Base-by-base conservation (phyloP, 2,888 invertebrate species). In the Mythimna albipuncta region DNA sequence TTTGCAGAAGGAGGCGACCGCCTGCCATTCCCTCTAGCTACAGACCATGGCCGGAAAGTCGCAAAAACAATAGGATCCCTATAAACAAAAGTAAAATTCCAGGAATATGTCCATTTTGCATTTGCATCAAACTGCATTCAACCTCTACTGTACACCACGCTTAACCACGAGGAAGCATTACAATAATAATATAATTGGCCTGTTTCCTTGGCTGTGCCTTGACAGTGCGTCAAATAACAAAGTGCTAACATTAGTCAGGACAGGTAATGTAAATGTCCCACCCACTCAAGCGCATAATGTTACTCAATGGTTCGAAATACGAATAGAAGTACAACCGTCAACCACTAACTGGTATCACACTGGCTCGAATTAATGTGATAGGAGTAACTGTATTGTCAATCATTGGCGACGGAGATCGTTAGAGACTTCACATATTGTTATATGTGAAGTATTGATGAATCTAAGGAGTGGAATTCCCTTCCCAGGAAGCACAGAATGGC, bases 221-320 rank as follows among this genome's bases (percentile, higher is more conserved):
- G 94, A 92, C 93, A 94, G 91, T 93, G 92, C 90, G 91, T 93
- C 92, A 91, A 89, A 88, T 88, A 88, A 92, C 91, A 92, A 93
- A 93, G 91, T 90, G 86, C 84, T 75, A 82, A 85, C 90, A 92
- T 92, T 90, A 90, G 87, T 91, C 87, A 90, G 81, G 82, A 91
- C 91, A 86, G 83, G 91, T 92, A 90, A 93, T 93, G 92, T 86
- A 91, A 94, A 94, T 93, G 78, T 85, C 76, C 89, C 90, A 88
- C 94, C 94, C 89, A 94, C 93, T 89, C 84, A 70, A 57, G 76
- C 69, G 76, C 76, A 68, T 64, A 75, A 79, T 69, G 79, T 85
- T 84, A 78, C 83, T 72, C 83, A 83, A 82, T 80, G 70, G 57
- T 35, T 75, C 63, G 69, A 71, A 77, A 69, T 67, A 64, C 63